Percentiles rank a stretch among this genome's conserved stretches.
Conservation (phyloP, 2,797 vertebrate genomes). For the Sebastolobus altivelis region DNA sequence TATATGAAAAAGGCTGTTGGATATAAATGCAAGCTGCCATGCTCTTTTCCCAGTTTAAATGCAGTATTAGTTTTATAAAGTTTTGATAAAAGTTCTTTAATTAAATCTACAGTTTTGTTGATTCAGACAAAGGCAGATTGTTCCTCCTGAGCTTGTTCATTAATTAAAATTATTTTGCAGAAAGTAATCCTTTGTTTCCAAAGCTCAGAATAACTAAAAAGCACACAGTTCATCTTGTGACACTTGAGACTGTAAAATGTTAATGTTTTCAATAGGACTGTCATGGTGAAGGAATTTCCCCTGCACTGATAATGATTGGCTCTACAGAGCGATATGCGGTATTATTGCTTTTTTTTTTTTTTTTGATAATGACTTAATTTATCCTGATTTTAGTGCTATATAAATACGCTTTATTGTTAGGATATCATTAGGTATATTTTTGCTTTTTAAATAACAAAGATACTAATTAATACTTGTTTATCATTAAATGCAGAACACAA, state of each 20-base stretch:
- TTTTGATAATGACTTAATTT: no score
- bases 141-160: slow-evolving; percentile 1
- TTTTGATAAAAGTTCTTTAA: slow-evolving; percentile 15
- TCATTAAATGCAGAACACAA: no score
- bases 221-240: background rate
- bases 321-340: no score
- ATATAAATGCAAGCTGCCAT: background rate
- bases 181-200: background rate
- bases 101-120: slow-evolving; percentile 10
- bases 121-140: slow-evolving; percentile 17
- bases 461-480: no score
- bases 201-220: slow-evolving; percentile 12
- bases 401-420: no score
- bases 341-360: no score
- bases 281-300: no score
- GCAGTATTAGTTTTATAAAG: background rate
- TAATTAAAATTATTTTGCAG: slow-evolving; percentile 12
- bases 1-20: background rate
- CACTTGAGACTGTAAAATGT: slow-evolving; percentile 1
- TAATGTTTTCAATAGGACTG: no score
- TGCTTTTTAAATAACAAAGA: no score
- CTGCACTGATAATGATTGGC: no score
- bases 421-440: no score
- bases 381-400: no score
- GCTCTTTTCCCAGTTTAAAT: background rate